Evolutionary conservation across 2,888 invertebrate species (phyloP), one percentile per base, ranked within the genome.

Genomic region (Callimorpha dominula): DNA sequence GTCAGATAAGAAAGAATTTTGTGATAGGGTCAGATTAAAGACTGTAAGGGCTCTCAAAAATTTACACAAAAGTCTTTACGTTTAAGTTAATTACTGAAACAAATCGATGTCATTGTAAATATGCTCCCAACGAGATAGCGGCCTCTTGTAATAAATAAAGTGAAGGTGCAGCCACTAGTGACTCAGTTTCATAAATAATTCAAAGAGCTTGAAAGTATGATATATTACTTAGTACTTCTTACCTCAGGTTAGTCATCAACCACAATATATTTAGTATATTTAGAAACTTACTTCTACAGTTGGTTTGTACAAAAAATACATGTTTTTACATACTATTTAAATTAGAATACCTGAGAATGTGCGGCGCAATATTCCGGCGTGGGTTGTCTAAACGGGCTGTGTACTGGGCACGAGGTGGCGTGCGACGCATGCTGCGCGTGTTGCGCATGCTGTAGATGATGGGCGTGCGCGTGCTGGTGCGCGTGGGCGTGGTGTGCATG

Each of bases 331-430:
- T 5, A 31, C 14, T 31, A 57, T 57, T 12, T 20, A 60, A 60
- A 15, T 54, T n/a, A 43, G 12, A 43, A 78, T 85, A 95, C 95
- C 95, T 95, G 95, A 81, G 95, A 92, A 86, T 95, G 95, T 63
- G 95, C 95, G 20, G 95, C 95, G 86, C 95, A 95, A 81, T 93
- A 95, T 78, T 95, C 95, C 63, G 95, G 95, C 84, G 95, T 93
- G 43, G 95, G 95, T 84, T 97, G 97, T 80, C 97, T 95, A 91
- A 97, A 97, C 46, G 97, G 97, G 87, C 97, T 97, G 94, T 97
- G 97, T 87, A 97, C 97, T 66, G 97, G 97, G 87, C 97, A 97
- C 87, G 97, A 96, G 88, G 87, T 72, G 93, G 90, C 85, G 84
- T 93, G 93, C 78, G 60, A 60, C 31, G 60, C 20, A 60, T 60